Evolutionary conservation across 2,888 invertebrate species (phyloP).

Genomic region (Cenopis cana): DNA sequence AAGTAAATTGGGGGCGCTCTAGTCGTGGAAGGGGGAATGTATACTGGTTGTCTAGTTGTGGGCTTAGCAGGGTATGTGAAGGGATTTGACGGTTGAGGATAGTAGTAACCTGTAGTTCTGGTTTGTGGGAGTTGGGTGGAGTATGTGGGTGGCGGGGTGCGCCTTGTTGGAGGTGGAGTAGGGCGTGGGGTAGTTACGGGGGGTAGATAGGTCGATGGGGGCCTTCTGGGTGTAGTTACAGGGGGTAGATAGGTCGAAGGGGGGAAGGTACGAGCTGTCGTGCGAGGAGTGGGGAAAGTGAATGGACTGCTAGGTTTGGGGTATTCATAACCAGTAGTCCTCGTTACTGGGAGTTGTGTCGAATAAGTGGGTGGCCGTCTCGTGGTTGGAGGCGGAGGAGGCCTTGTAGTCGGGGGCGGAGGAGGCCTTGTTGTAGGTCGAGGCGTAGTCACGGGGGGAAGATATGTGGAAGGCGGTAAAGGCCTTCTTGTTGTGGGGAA

Average conservation of each 20-base stretch:
- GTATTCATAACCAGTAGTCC: slow-evolving; percentile 66
- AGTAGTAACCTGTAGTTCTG: slow-evolving; percentile 47
- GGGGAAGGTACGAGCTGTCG: slow-evolving; percentile 33
- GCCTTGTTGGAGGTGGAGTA: slow-evolving; percentile 47
- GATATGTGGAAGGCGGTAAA: slow-evolving; percentile 42
- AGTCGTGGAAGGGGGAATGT: slow-evolving; percentile 57
- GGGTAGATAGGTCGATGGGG: slow-evolving; percentile 44
- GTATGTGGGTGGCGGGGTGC: slow-evolving; percentile 25
- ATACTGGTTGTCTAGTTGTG: slow-evolving; percentile 53
- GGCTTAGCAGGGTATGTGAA: slow-evolving; percentile 44
- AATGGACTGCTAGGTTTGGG: slow-evolving; percentile 62
- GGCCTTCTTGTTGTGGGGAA: slow-evolving; percentile 52
- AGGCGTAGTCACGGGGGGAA: slow-evolving; percentile 32
- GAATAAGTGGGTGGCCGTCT: slow-evolving; percentile 45
- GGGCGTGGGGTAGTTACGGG: slow-evolving; percentile 51
- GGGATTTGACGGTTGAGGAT: slow-evolving; percentile 47
- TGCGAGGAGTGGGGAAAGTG: slow-evolving; percentile 56
- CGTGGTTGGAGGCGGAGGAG: slow-evolving; percentile 37
- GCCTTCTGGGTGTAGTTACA: slow-evolving; percentile 44
- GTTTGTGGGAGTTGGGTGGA: slow-evolving; percentile 40
- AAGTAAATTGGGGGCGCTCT: slow-evolving; percentile 50
- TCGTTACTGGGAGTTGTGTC: slow-evolving; percentile 46
- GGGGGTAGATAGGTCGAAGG: slow-evolving; percentile 47
- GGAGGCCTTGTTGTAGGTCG: background rate
- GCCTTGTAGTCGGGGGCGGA: slow-evolving; percentile 10